Conservation (phyloP, 2,113 vertebrate species). For the Odontesthes bonariensis region DNA sequence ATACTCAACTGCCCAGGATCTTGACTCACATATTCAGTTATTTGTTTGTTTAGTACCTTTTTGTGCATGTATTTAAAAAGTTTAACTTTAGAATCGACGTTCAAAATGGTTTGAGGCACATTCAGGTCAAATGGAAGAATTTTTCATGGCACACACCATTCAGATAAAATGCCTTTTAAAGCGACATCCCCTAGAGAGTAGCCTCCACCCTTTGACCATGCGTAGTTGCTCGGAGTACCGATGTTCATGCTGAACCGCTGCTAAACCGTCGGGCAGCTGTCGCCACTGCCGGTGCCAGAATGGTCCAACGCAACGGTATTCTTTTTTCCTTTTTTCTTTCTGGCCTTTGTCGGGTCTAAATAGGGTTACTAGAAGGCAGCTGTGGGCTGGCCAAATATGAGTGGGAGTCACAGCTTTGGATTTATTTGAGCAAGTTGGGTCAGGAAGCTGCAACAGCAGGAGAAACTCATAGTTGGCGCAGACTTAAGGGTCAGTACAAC, state of each 20-base stretch:
- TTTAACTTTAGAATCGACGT: background rate
- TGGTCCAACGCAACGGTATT: constrained; percentile 4
- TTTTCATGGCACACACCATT: background rate
- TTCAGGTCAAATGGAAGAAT: constrained; percentile 19
- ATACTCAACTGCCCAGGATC: too few species aligned
- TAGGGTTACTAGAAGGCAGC: background rate
- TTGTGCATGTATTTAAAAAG: background rate
- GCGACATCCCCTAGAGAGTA: background rate
- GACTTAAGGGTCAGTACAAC: background rate
- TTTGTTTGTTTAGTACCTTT: background rate
- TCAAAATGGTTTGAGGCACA: constrained; percentile 1
- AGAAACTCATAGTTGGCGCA: constrained; percentile 1
- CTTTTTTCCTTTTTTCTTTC: background rate
- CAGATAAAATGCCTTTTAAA: constrained; percentile 20
- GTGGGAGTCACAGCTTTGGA: background rate
- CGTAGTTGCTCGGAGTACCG: constrained; percentile 3
- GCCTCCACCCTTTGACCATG: constrained; percentile 23
- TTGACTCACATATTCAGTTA: background rate
- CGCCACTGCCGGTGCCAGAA: constrained; percentile 3
- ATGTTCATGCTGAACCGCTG: constrained; percentile 21
- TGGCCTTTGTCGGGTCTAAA: background rate
- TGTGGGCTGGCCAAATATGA: background rate
- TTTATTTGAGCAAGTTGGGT: background rate
- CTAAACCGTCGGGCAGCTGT: constrained; percentile 32
- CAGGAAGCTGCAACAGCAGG: background rate